phyloP scores from a whole-genome alignment of 2,888 invertebrate genomes.

The Pogonocherus hispidulus region DNA sequence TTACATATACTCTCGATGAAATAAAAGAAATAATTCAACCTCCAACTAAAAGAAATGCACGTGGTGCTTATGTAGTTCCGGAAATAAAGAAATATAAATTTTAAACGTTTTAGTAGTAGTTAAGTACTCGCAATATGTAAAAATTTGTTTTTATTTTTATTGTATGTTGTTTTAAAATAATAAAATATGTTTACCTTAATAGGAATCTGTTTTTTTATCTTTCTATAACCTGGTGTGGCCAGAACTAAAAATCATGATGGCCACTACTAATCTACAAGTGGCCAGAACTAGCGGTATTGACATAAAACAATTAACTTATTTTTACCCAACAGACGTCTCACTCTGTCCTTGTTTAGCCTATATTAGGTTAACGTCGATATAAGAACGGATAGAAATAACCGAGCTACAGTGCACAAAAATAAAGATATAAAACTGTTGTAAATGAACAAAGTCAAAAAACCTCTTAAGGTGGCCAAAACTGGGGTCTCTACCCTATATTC shows the following conservation, averaged over 20 bases:
- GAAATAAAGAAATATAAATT: not conserved
- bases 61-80: conserved; percentile 1
- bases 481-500: no score
- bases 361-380: no score
- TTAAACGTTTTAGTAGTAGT: no score
- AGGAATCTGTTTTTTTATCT: not conserved
- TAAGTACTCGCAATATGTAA: no score
- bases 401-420: no score
- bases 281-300: conserved; percentile 2
- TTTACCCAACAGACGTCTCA: not conserved
- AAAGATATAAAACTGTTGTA: no score
- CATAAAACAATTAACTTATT: not conserved
- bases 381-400: no score
- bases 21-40: not conserved
- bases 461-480: no score
- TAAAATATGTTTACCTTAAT: not conserved
- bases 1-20: not conserved
- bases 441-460: no score
- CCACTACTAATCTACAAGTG: not conserved
- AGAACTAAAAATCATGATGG: not conserved
- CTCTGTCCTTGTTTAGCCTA: no score
- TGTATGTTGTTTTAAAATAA: not conserved
- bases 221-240: not conserved
- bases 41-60: not conserved
- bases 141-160: no score